Evolutionary conservation across 1,140 invertebrate species (phyloP), one percentile per base, ranked within the genome.

Genomic region (Cyclina sinensis): DNA sequence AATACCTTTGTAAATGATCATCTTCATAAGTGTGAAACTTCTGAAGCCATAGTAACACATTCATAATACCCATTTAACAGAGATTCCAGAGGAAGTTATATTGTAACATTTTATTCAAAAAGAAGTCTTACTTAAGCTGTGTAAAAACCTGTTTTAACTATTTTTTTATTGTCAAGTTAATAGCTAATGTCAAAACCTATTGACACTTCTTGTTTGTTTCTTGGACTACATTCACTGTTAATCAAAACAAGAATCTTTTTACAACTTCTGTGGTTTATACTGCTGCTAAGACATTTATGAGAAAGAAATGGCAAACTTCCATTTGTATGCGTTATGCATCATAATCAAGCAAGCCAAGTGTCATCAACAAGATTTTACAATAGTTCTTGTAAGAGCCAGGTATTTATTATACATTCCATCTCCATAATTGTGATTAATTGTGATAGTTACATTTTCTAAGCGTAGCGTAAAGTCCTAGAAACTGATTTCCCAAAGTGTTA

Each of bases 251-350:
- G 65, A 70, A 35, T 70, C 9, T 24, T 70, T 70, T 70, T 70
- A 70, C 65, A 37, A 16, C 65, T 37, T 70, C 65, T 70, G 65
- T 70, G 21, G 12, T 70, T 70, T 70, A 70, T 70, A 11, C 65
- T 37, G 4, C 12, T 70, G 65, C 21, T 70, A 70, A 70, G 65
- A 70, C 65, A 70, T 76, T 76, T 76, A 76, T 76, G 73, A 76
- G 73, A 76, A 51, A 70, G 32, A 76, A 51, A 76, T 76, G 73
- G 73, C 73, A 76, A 46, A 48, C 39, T 76, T 76, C 73, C 73
- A 76, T 76, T 76, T 51, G 46, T 51, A 51, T 76, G 39, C 39
- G 21, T 76, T 76, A 76, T 76, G 73, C 43, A 76, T 76, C 73
- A 76, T 76, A 76, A 76, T 51, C 73, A 27, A 51, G 73, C n/a